Base-by-base conservation (phyloP, 53 echinoderm and acorn worm genomes). In the Paelopatides confundens region DNA sequence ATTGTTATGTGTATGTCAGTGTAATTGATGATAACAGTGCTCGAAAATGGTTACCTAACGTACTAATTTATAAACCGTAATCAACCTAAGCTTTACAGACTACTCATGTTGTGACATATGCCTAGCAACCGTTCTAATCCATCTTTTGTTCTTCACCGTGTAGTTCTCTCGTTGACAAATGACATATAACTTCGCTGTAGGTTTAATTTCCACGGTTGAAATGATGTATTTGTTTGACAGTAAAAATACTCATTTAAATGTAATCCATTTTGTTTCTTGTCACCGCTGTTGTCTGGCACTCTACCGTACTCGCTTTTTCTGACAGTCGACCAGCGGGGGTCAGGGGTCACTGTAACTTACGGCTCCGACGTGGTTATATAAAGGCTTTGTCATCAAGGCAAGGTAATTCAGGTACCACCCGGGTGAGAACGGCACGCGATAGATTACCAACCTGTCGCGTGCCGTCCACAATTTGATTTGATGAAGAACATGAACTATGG, bases 371-470 rank as follows among this genome's bases (percentile, higher is more conserved):
- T 68, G 68, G 68, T 68, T 68, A 2, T 36, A n/a, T 35, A 32
- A 21, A 32, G 31, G 68, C 68, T 68, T 68, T 68, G 68, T 68
- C 68, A 15, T 68, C 3, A 35, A 68, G 68, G 21, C 68, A 31
- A 31, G 68, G 36, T 36, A 68, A 11, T 29, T 18, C 40, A 28
- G 21, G 27, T 74, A 74, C 74, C 74, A 74, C 74, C 74, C 74
- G 43, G 74, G 40, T 40, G 74, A 21, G 74, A 74, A 74, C 74
- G 74, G 74, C 74, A 74, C 74, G 43, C 40, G 74, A 74, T 74
- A 39, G 74, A 74, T 74, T 39, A 46, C 74, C 74, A 39, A 74
- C 40, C 40, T 46, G 74, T 40, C 74, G 74, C 40, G 74, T 74
- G 74, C 74, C 74, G 39, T 74, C 43, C 26, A 27, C 21, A 28